Percentiles rank a stretch among this genome's conserved stretches.
Conservation (phyloP, 2,113 vertebrate genomes). For the Saguinus imperator region DNA sequence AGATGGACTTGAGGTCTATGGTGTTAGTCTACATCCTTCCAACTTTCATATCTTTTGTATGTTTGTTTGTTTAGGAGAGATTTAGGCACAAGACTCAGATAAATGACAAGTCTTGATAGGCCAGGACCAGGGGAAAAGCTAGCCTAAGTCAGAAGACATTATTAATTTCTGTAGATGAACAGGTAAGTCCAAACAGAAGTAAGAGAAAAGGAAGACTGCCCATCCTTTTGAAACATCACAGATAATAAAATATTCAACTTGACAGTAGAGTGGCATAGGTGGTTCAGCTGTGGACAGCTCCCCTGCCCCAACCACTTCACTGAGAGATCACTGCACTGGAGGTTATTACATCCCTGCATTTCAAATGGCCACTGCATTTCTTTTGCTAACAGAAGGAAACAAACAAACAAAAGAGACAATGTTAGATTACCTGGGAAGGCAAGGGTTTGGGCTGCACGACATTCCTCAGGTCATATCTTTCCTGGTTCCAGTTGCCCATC, state of each 20-base stretch:
- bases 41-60: neutral
- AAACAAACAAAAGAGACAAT: neutral
- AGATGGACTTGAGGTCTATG: neutral
- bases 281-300: neutral
- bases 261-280: neutral
- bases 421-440: constrained; percentile 81
- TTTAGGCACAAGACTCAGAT: neutral
- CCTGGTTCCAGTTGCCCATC: constrained; percentile 86
- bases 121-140: neutral
- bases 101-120: neutral
- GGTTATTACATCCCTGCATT: constrained; percentile 7
- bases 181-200: constrained; percentile 28
- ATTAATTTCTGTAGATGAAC: constrained; percentile 15
- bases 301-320: neutral
- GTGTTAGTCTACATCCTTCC: neutral
- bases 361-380: neutral
- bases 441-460: constrained; percentile 78
- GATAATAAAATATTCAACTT: neutral
- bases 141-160: neutral
- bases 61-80: neutral
- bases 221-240: neutral
- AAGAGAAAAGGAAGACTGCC: neutral
- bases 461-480: constrained; percentile 75
- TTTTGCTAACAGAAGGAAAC: neutral
- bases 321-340: neutral